A percentile compares a stretch with the other conserved stretches of the same genome.
phyloP scores from a whole-genome alignment of 2,888 invertebrate genomes.

The Heteropelma amictum region DNA sequence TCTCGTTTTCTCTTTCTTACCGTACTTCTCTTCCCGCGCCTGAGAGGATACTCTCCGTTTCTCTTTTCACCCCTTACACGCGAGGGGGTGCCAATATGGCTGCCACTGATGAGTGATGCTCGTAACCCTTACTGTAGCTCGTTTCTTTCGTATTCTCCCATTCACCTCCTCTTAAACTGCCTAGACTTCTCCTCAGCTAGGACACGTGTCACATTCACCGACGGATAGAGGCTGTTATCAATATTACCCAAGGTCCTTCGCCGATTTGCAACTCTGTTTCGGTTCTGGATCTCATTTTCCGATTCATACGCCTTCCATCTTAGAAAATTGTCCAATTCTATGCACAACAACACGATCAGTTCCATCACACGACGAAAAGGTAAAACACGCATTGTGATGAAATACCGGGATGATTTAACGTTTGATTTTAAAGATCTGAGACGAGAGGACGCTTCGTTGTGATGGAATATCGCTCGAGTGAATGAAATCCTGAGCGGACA shows the following conservation, averaged over 20 bases:
- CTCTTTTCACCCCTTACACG: constrained; percentile 20
- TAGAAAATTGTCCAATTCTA: too few relatives aligned
- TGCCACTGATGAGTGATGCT: constrained; percentile 77
- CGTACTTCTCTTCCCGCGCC: constrained; percentile 26
- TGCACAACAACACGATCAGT: too few relatives aligned
- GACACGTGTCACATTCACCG: constrained; percentile 18
- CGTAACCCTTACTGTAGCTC: constrained; percentile 71
- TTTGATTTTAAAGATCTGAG: too few relatives aligned
- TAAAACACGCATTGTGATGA: too few relatives aligned
- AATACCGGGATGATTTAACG: too few relatives aligned
- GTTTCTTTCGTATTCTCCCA: constrained; percentile 22
- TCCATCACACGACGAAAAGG: too few relatives aligned
- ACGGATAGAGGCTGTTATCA: constrained; percentile 5
- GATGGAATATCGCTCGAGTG: too few relatives aligned
- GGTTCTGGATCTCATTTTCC: background rate
- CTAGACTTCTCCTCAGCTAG: constrained; percentile 1
- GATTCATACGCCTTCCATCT: too few relatives aligned
- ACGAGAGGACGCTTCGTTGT: too few relatives aligned
- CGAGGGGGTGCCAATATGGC: constrained; percentile 74
- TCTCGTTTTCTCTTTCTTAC: background rate
- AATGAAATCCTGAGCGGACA: too few relatives aligned
- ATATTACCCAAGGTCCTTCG: background rate
- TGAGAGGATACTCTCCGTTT: constrained; percentile 38
- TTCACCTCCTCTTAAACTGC: background rate
- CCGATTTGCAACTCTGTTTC: background rate